Base-by-base conservation (phyloP, 2,797 vertebrate genomes). In the Steatocranus sp. region DNA sequence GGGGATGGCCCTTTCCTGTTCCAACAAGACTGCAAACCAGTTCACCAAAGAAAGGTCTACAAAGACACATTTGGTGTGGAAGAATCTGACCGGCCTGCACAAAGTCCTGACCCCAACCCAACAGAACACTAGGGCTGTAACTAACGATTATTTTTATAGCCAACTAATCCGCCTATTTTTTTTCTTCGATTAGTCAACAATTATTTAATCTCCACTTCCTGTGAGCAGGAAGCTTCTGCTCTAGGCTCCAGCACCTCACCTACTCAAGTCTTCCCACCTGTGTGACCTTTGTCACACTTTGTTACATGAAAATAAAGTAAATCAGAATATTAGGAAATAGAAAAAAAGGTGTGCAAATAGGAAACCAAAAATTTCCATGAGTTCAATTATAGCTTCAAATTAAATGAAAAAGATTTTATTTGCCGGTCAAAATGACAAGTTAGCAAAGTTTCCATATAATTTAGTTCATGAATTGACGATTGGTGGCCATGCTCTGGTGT, bases 301-400 rank as follows among this genome's bases (percentile, higher is more conserved):
- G 6, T 61, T 34, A 17, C 56, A 58, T 58, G 27, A 34, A 58
- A 58, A 58, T 34, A 17, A 32, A 34, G 17, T 58, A 34, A 58
- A 58, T 58, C 30, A 58, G 10, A 11, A 58, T 1, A 34, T n/a
- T 34, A 34, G 17, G 17, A 34, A 61, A 61, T 12, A n/a, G 6
- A 61, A 61, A 61, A 34, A n/a, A 34, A n/a, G n/a, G n/a, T 34
- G 56, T 61, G 56, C 1, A 61, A 34, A 61, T 61, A 61, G 30
- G 10, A 61, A 61, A 5, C 56, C 0, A 34, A 1, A 61, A 0
- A 61, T 61, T 9, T 54, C 0, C 10, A 34, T 0, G 30, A 61
- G 17, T 34, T 61, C 30, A 61, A 34, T 8, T 34, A 34, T 5
- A 34, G 30, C 56, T 61, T 3, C 3, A 34, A 34, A 34, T 61